These are phyloP conservation scores for Platysteira castanea DNA, from an alignment of 2,113 vertebrate genomes.

Conservation along the genomic window DNA sequence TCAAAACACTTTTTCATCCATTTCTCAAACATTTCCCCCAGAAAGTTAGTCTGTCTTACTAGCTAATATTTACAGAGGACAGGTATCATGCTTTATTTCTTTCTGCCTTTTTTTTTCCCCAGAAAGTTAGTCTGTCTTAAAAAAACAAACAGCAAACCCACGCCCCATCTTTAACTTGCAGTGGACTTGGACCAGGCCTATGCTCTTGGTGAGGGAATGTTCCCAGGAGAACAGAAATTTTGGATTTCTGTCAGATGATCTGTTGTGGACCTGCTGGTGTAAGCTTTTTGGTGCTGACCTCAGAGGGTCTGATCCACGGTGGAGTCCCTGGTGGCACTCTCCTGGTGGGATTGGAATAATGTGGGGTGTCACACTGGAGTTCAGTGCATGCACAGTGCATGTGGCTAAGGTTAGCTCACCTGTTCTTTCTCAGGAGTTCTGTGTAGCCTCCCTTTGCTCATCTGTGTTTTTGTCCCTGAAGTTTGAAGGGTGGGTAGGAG, in stretches of 20 bases:
- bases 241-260: background rate
- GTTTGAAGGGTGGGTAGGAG: background rate
- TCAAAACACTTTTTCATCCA: background rate
- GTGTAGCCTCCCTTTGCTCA: background rate
- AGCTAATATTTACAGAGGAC: background rate
- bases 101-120: background rate
- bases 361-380: accelerated
- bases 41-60: no score
- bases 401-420: background rate
- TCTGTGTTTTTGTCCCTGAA: background rate
- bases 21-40: background rate
- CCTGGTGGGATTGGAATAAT: background rate
- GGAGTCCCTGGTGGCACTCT: background rate
- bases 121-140: background rate
- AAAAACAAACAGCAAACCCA: background rate
- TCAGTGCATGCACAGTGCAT: accelerated
- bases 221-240: background rate
- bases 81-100: background rate
- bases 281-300: background rate
- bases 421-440: background rate
- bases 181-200: background rate
- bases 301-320: background rate
- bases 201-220: background rate
- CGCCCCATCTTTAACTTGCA: background rate
- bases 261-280: background rate